phyloP scores from a whole-genome alignment of 2,797 vertebrate species.

The Sebastes taczanowskii region DNA sequence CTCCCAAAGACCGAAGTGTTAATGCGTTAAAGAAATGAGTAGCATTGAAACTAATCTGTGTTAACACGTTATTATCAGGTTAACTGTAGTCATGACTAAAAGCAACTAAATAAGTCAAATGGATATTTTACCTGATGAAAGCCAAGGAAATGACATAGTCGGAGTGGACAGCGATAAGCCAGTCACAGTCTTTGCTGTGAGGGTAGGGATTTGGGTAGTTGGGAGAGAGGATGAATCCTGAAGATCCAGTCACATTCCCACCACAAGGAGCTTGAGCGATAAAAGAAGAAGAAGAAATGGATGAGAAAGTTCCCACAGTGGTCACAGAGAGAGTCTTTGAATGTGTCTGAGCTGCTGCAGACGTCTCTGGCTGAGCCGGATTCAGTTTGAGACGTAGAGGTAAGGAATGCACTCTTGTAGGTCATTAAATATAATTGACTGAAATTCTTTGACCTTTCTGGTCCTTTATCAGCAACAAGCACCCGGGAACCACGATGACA shows the following conservation, averaged over 20 bases:
- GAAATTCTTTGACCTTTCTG: constrained; percentile 28
- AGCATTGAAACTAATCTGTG: too few species aligned
- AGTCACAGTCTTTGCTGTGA: constrained; percentile 97
- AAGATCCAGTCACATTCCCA: constrained; percentile 96
- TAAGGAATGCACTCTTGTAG: background rate
- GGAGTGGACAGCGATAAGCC: constrained; percentile 92
- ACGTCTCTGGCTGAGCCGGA: background rate
- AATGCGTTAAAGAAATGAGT: too few species aligned
- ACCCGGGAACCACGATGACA: background rate
- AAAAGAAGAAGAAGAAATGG: background rate
- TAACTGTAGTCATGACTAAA: background rate
- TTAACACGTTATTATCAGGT: too few species aligned
- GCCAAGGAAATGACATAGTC: constrained; percentile 98
- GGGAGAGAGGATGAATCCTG: constrained; percentile 96
- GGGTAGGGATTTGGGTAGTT: constrained; percentile 97
- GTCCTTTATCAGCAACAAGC: background rate
- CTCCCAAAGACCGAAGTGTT: too few species aligned
- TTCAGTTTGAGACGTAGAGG: background rate
- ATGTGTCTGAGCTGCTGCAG: background rate
- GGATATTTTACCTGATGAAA: constrained; percentile 91
- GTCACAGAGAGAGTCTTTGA: constrained; percentile 12
- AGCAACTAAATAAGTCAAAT: background rate
- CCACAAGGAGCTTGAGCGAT: constrained; percentile 92
- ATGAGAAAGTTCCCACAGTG: background rate
- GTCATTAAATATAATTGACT: constrained; percentile 43